Evolutionary conservation across 2,888 invertebrate genomes (phyloP).

Genomic region (Coelinius sp.): DNA sequence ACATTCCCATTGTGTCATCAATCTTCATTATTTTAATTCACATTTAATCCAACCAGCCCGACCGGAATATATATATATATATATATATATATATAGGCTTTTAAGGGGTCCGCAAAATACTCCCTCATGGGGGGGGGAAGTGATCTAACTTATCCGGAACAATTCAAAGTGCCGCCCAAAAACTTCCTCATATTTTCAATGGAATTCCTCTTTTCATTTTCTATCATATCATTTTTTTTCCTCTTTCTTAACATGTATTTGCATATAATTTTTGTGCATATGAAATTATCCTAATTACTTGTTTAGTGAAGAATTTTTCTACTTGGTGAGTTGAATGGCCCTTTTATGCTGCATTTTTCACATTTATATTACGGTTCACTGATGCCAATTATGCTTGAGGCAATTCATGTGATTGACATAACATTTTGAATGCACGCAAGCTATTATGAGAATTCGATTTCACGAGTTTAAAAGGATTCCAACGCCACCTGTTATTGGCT

Average conservation of each 20-base stretch:
- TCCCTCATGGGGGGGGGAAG: slow-evolving; percentile 41
- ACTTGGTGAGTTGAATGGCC: neutral
- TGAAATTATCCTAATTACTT: neutral
- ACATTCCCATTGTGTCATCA: slow-evolving; percentile 50
- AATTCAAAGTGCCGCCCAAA: neutral
- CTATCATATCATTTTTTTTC: neutral
- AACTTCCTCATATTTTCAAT: neutral
- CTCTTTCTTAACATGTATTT: neutral
- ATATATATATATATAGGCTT: slow-evolving; percentile 20
- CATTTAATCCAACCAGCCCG: slow-evolving; percentile 34
- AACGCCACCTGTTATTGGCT: neutral
- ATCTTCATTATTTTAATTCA: slow-evolving; percentile 57
- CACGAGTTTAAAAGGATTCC: neutral
- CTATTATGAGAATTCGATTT: neutral
- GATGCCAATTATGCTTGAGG: neutral
- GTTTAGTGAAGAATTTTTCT: neutral
- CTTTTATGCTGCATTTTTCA: neutral
- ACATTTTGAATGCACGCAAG: neutral
- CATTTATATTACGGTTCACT: neutral
- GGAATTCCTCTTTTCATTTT: neutral
- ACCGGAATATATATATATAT: slow-evolving; percentile 26
- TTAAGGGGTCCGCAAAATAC: slow-evolving; percentile 37
- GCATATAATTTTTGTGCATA: neutral
- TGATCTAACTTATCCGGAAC: slow-evolving; percentile 39
- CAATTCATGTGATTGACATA: neutral